Conservation (phyloP, 2,113 vertebrate species). For the Lucifuga dentata region DNA sequence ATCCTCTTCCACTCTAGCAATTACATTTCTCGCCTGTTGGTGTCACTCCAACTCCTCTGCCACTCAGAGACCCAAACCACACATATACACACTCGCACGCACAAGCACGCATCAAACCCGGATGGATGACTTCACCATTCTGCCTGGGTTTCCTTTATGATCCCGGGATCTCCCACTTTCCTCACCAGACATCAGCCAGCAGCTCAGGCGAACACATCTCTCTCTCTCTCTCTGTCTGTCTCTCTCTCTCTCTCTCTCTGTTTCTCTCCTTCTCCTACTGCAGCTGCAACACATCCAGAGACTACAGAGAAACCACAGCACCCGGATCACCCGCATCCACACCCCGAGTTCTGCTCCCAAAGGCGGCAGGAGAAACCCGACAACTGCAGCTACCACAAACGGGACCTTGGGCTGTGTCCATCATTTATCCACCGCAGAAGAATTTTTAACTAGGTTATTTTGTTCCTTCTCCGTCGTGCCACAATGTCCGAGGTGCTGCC, state of each 20-base stretch:
- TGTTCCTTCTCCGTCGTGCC: conserved; percentile 44
- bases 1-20: conserved; percentile 8
- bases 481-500: conserved; percentile 97
- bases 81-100: conserved; percentile 48
- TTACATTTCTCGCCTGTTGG: conserved; percentile 76
- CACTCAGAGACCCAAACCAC: conserved; percentile 30
- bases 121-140: conserved; percentile 98
- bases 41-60: conserved; percentile 77
- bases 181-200: conserved; percentile 84
- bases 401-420: conserved; percentile 41
- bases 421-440: conserved; percentile 19
- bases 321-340: conserved; percentile 21
- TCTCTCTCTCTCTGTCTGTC: conserved; percentile 33
- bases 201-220: conserved; percentile 70
- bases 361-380: conserved; percentile 30
- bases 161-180: conserved; percentile 90
- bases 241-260: conserved; percentile 9
- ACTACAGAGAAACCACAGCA: conserved; percentile 42
- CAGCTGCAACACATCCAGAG: conserved; percentile 49
- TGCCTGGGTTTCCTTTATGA: conserved; percentile 95
- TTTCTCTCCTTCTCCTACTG: conserved; percentile 13
- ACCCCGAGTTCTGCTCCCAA: neutral
- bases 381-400: conserved; percentile 20
- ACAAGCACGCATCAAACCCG: conserved; percentile 83
- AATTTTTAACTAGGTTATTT: conserved; percentile 6